phyloP scores from a whole-genome alignment of 2,797 vertebrate genomes.

The Simalia tracyae region DNA sequence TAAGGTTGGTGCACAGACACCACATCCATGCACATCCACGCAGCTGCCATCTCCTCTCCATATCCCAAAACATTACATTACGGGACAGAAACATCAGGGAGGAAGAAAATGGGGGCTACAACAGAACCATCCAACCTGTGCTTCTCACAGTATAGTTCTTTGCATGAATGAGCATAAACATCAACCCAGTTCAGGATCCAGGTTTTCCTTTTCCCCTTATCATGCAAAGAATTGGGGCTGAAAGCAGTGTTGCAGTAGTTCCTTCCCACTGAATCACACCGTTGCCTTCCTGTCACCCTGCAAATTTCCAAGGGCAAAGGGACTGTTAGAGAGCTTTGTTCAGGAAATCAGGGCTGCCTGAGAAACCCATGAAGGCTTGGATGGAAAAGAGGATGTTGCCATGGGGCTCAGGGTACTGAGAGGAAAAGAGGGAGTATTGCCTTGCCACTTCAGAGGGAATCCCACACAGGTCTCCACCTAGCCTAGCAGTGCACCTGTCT shows the following conservation, averaged over 20 bases:
- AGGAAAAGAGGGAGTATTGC: background rate
- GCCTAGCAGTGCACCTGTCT: background rate
- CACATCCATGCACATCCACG: too few relatives aligned
- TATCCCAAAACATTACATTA: background rate
- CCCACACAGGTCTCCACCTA: background rate
- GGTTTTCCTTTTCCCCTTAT: background rate
- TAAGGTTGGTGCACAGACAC: background rate
- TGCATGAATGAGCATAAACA: background rate
- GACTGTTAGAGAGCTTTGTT: background rate
- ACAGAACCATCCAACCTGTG: background rate
- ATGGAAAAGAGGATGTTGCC: background rate
- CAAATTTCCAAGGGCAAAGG: background rate
- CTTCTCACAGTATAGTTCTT: background rate
- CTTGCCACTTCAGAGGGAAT: background rate
- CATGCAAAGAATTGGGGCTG: background rate
- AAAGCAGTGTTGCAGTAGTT: background rate
- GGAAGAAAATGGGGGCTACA: background rate
- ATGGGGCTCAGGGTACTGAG: background rate
- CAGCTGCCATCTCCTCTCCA: background rate
- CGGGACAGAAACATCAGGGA: background rate
- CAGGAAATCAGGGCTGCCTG: background rate
- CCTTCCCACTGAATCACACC: background rate
- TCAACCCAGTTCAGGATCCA: background rate
- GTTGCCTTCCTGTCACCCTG: background rate
- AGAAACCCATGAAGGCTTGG: background rate